A percentile compares a stretch with the other conserved stretches of the same genome.
phyloP scores from a whole-genome alignment of 2,113 vertebrate species.

The Potamarius usumacintae region DNA sequence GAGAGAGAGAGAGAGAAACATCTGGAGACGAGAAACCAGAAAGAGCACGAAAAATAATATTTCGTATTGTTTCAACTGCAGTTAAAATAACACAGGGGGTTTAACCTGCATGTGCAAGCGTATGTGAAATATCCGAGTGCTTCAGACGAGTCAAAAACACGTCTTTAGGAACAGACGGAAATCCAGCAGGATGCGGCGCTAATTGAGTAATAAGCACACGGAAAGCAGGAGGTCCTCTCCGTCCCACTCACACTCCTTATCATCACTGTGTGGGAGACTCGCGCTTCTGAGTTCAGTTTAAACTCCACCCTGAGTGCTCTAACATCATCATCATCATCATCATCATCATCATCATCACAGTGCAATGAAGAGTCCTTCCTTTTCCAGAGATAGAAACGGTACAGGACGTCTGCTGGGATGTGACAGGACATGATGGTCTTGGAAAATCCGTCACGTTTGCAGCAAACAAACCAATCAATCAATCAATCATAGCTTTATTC shows the following conservation, averaged over 20 bases:
- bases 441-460: not conserved
- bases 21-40: constrained; percentile 4
- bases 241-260: constrained; percentile 46
- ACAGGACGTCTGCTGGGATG: not conserved
- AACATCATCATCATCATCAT: no score
- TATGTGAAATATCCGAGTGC: constrained; percentile 5
- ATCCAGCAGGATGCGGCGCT: constrained; percentile 67
- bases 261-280: constrained; percentile 30
- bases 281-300: not conserved
- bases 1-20: constrained; percentile 6
- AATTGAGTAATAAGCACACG: constrained; percentile 53
- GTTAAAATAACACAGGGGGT: not conserved
- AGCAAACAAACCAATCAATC: no score
- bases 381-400: not conserved
- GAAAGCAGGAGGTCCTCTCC: constrained; percentile 31
- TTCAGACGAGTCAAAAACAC: constrained; percentile 38
- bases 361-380: not conserved
- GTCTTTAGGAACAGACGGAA: constrained; percentile 64
- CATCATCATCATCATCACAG: no score
- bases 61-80: not conserved
- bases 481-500: no score
- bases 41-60: not conserved
- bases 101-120: not conserved
- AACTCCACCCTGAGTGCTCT: not conserved
- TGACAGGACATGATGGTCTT: not conserved